These are phyloP conservation scores for Drymodes brunneopygia DNA, from an alignment of 2,113 vertebrate species.

Conservation along the genomic window DNA sequence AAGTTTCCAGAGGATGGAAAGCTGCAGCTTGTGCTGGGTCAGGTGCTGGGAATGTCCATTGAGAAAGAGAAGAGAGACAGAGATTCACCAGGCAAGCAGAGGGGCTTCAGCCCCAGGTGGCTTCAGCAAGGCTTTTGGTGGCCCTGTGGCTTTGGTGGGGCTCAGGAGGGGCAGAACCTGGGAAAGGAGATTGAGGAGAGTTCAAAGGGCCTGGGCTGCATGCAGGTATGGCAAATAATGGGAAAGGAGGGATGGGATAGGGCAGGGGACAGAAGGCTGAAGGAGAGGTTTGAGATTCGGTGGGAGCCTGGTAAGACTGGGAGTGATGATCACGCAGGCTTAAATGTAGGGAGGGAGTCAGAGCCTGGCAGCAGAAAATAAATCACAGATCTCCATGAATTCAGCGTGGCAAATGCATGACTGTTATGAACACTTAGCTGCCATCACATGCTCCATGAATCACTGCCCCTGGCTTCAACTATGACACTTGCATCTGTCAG, in stretches of 20 bases:
- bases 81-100: neutral
- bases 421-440: neutral
- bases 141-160: neutral
- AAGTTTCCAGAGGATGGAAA: neutral
- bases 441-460: neutral
- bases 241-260: neutral
- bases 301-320: neutral
- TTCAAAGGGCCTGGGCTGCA: neutral
- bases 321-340: neutral
- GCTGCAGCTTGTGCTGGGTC: neutral
- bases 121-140: fast-evolving
- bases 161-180: neutral
- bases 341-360: neutral
- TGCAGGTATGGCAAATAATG: fast-evolving
- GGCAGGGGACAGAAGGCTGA: neutral
- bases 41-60: fast-evolving
- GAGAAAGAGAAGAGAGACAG: neutral
- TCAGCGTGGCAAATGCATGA: neutral
- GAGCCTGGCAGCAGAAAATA: neutral
- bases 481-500: neutral
- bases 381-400: neutral
- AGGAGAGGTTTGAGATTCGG: neutral
- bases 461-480: neutral
- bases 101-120: neutral
- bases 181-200: neutral